These are phyloP conservation scores for Anthopleura sola DNA, from an alignment of 64 coral and sea anemone species.

Conservation along the genomic window DNA sequence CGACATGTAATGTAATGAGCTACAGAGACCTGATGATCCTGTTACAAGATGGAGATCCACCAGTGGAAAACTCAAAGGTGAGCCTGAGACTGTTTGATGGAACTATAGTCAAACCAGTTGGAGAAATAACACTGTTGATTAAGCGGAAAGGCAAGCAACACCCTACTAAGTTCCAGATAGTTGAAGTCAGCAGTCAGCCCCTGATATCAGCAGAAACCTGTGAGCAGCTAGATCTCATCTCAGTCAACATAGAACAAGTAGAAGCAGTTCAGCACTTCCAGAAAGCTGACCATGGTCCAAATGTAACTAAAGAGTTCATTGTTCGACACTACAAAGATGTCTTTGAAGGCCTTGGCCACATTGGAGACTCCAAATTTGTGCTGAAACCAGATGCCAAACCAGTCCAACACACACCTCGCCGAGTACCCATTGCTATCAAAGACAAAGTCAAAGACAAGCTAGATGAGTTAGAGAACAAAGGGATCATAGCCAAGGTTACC, in stretches of 20 bases:
- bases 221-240: conserved; percentile 24
- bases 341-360: conserved; percentile 46
- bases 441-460: conserved; percentile 44
- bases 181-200: conserved; percentile 28
- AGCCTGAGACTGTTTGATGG: too few species aligned
- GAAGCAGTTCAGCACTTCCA: conserved; percentile 10
- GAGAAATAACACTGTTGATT: conserved; percentile 46
- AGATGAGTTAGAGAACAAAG: conserved; percentile 21
- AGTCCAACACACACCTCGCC: conserved; percentile 42
- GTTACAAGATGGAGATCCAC: too few species aligned
- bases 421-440: conserved; percentile 23
- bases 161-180: conserved; percentile 43
- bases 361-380: conserved; percentile 27
- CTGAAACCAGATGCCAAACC: conserved; percentile 10
- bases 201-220: conserved; percentile 50
- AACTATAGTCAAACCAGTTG: conserved; percentile 38
- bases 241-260: conserved; percentile 19
- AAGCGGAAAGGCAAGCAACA: conserved; percentile 15
- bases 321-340: conserved; percentile 26
- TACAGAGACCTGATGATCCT: conserved; percentile 44
- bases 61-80: too few species aligned
- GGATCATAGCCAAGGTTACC: conserved; percentile 15
- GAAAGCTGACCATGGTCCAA: neutral
- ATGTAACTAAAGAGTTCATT: conserved; percentile 26
- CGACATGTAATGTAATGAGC: conserved; percentile 43